A percentile compares a stretch with the other conserved stretches of the same genome.
Conservation (phyloP, 2,797 vertebrate genomes). For the Anguilla pacifica region DNA sequence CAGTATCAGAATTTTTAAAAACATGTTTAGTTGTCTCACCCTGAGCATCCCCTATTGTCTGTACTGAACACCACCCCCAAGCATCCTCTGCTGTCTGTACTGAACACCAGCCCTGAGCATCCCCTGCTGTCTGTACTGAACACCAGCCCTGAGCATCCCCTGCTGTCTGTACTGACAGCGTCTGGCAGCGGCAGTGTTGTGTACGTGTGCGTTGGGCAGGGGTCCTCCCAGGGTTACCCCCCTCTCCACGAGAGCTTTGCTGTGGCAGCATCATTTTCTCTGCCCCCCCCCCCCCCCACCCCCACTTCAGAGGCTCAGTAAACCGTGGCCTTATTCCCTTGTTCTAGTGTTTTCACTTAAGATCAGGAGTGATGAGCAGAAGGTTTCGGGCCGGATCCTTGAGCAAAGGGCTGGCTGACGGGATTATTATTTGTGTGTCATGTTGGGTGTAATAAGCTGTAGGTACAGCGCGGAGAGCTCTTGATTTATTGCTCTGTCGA, state of each 20-base stretch:
- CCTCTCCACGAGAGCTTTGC: background rate
- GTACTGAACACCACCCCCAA: too few relatives aligned
- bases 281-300: constrained; percentile 27
- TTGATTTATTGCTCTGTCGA: constrained; percentile 99
- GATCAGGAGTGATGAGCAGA: constrained; percentile 99
- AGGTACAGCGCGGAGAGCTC: constrained; percentile 97
- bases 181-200: background rate
- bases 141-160: too few relatives aligned
- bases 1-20: background rate
- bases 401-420: constrained; percentile 97
- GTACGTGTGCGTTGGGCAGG: background rate
- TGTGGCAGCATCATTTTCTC: constrained; percentile 13
- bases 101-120: too few relatives aligned
- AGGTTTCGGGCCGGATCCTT: constrained; percentile 99
- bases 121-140: too few relatives aligned
- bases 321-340: constrained; percentile 98
- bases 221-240: constrained; percentile 65
- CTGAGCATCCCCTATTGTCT: too few relatives aligned
- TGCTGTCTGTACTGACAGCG: too few relatives aligned
- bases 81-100: too few relatives aligned
- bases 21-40: too few relatives aligned
- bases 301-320: constrained; percentile 96
- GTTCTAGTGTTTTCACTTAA: constrained; percentile 99
- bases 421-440: constrained; percentile 99
- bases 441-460: constrained; percentile 99